Conservation (phyloP, 2,888 invertebrate genomes). For the Xylophagus ater region DNA sequence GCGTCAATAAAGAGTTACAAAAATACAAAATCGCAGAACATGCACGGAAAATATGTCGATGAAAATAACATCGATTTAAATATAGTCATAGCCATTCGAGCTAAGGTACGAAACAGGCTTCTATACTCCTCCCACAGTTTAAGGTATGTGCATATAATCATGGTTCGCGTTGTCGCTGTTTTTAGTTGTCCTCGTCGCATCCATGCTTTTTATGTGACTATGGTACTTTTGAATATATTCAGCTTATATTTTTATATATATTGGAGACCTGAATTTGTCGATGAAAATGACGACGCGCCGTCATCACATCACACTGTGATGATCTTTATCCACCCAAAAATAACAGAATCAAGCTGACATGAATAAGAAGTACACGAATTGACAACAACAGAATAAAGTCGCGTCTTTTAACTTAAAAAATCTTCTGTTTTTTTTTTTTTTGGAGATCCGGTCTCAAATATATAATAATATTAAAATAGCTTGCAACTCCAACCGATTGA, state of each 20-base stretch:
- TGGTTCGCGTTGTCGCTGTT: slow-evolving; percentile 13
- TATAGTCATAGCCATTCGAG: slow-evolving; percentile 6
- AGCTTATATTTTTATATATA: no score
- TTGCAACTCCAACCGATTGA: slow-evolving; percentile 4
- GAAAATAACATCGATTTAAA: slow-evolving; percentile 7
- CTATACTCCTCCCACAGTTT: slow-evolving; percentile 15
- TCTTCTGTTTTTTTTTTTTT: no score
- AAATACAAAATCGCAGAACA: slow-evolving; percentile 12
- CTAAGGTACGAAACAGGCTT: slow-evolving; percentile 11
- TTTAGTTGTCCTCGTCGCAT: slow-evolving; percentile 10
- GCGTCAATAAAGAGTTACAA: slow-evolving; percentile 9
- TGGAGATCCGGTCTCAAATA: no score
- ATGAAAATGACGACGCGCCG: slow-evolving; percentile 14
- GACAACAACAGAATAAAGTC: not conserved
- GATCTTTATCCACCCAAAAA: slow-evolving; percentile 3
- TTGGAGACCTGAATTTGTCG: slow-evolving; percentile 9
- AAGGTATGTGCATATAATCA: slow-evolving; percentile 15
- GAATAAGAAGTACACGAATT: slow-evolving; percentile 5
- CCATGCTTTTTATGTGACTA: slow-evolving; percentile 6
- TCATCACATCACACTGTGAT: slow-evolving; percentile 8
- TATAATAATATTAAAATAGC: no score
- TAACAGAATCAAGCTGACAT: not conserved
- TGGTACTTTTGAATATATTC: no score
- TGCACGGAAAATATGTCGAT: slow-evolving; percentile 12
- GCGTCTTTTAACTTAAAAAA: no score